These are phyloP conservation scores for Phylloscopus whistleri DNA, from an alignment of 2,113 vertebrate species.

Conservation along the genomic window DNA sequence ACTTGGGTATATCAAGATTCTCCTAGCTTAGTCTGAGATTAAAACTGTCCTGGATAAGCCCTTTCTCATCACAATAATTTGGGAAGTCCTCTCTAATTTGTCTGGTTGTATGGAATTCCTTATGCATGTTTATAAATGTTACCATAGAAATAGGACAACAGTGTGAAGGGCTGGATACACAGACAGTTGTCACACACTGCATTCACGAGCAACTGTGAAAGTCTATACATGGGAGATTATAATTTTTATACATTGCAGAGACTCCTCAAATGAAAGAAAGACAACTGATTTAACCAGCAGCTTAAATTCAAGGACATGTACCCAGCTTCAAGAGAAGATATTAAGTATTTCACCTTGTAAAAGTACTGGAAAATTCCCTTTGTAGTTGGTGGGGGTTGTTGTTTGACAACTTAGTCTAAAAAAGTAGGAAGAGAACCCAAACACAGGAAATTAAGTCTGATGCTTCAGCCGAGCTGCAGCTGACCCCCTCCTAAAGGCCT, in stretches of 20 bases:
- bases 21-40: not conserved
- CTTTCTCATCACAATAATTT: not conserved
- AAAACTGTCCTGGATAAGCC: not conserved
- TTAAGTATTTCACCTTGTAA: not conserved
- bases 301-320: not conserved
- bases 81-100: not conserved
- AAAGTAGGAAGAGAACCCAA: not conserved
- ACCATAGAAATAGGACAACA: not conserved
- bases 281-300: not conserved
- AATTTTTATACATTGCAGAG: not conserved
- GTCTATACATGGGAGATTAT: not conserved
- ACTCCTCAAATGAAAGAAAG: not conserved
- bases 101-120: not conserved
- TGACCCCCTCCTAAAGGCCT: not conserved
- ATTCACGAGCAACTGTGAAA: not conserved
- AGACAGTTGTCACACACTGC: not conserved
- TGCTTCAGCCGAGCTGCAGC: not conserved
- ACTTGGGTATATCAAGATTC: not conserved
- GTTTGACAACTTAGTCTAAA: not conserved
- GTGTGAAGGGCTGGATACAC: not conserved
- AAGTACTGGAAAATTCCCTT: not conserved
- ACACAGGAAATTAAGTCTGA: constrained; percentile 20
- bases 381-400: not conserved
- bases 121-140: not conserved
- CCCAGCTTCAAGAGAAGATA: not conserved